Conservation (phyloP, 2,797 vertebrate genomes). For the Hybognathus amarus region DNA sequence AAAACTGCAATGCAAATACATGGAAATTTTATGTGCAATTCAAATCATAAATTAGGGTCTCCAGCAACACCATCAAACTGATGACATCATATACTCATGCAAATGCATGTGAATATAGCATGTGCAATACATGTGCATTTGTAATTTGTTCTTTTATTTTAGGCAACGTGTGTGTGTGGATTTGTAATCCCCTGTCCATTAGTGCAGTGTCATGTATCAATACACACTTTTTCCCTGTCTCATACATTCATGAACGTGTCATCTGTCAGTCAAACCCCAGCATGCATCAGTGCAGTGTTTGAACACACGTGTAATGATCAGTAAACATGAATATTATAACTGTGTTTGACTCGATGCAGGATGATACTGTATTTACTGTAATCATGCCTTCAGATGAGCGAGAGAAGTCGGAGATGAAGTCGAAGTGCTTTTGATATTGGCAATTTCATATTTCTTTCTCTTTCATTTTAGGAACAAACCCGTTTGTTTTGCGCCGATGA, state of each 20-base stretch:
- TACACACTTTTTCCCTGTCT: not conserved
- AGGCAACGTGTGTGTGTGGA: not conserved
- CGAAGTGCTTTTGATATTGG: not conserved
- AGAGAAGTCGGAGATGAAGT: not conserved
- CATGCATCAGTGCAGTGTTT: not conserved
- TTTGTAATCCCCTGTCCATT: not conserved
- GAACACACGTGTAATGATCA: not conserved
- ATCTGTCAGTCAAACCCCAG: conserved; percentile 5
- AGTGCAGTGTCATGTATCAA: not conserved
- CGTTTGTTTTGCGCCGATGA: not conserved
- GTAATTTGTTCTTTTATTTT: no score
- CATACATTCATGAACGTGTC: not conserved
- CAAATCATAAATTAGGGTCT: not conserved
- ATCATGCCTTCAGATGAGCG: not conserved
- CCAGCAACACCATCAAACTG: not conserved
- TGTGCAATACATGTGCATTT: not conserved
- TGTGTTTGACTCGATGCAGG: not conserved
- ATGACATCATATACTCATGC: not conserved
- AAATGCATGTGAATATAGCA: no score
- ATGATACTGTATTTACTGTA: not conserved
- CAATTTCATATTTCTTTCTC: not conserved
- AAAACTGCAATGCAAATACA: not conserved
- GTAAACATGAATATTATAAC: not conserved
- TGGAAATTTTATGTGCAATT: not conserved
- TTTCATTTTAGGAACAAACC: not conserved